Evolutionary conservation across 1,140 invertebrate species (phyloP), one percentile per base, ranked within the genome.

Genomic region (Heliconius nattereri): DNA sequence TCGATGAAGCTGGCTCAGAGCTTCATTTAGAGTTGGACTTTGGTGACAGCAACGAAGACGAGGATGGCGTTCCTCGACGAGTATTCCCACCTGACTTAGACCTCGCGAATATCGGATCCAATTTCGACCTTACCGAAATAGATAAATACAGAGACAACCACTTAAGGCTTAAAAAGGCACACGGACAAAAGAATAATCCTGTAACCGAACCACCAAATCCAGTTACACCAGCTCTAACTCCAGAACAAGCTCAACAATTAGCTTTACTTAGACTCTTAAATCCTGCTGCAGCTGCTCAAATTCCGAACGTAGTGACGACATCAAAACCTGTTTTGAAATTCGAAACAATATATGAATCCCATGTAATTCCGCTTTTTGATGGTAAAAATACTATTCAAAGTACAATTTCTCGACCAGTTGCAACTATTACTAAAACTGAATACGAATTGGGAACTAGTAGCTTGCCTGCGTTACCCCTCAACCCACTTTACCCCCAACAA

Each of bases 1-100:
- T 98, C 40, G 97, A 98, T 87, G 97, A 98, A 93, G 97, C 98
- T n/a, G 97, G 97, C 2, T 98, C 97, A 2, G 97, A 98, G 90
- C 89, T 98, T 9, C 97, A 98, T 86, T 93, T 98, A 73, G 97
- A 98, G 88, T 91, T 98, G 19, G 97, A 98, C 86, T 97, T 97
- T 84, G 96, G 97, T 11, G 97, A 98, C 84, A 96, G 97, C 45
- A 97, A 97, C 84, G 95, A 97, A 81, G 96, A 97, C 66, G 96
- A 97, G 73, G 95, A 95, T 77, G 95, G 95, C 29, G 96, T 96
- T 70, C 92, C 95, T 23, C 95, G 96, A 66, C 92, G 95, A 52
- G 95, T 96, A 11, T 96, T 97, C 11, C 96, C 95, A 23, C 87
- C 95, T 19, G 96, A 97, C 73, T 81, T 96, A 35, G 96, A 97